Evolutionary conservation across 2,113 vertebrate species (phyloP), one percentile per base, ranked within the genome.

Genomic region (Sphaerodactylus townsendi): DNA sequence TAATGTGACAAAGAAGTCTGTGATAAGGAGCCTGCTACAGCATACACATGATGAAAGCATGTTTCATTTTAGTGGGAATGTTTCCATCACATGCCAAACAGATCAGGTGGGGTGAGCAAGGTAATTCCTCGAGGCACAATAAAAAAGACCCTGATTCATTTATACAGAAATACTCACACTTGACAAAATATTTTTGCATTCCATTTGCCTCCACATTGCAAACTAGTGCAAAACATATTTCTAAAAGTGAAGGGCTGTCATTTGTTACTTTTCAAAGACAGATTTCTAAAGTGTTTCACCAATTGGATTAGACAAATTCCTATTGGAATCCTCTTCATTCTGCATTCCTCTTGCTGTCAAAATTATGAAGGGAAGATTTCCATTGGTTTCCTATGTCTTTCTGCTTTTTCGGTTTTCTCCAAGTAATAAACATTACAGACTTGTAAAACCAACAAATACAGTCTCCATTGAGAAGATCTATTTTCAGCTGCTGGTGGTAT

Each of bases 1-100:
- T 33, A 69, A 35, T 69, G 35, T 80, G 64, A 80, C 64, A 80
- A 80, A 80, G 44, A 69, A 46, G 41, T 80, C 64, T 80, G 64
- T 80, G 64, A 80, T 69, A 50, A 48, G 44, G 21, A 80, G n/a
- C 19, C n/a, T 9, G 14, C 21, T 50, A 48, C 10, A 80, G 46
- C 44, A 80, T 69, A 35, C 41, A 69, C 10, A 68, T 8, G 64
- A 28, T 48, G 41, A 69, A n/a, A 53, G 50, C 48, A 80, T 69
- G 78, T 69, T 80, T 69, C 19, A 50, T 21, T 68, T 80, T 21
- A 50, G 6, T 69, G 10, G 64, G n/a, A 69, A 69, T 50, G 64
- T 69, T 68, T 69, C n/a, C 78, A 69, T 68, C n/a, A 37, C n/a
- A 69, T 80, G 64, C 44, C 78, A 80, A 56, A 70, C 28, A 71